Evolutionary conservation across 2,797 vertebrate species (phyloP), one percentile per base, ranked within the genome.

Genomic region (Enteromius treurensis): DNA sequence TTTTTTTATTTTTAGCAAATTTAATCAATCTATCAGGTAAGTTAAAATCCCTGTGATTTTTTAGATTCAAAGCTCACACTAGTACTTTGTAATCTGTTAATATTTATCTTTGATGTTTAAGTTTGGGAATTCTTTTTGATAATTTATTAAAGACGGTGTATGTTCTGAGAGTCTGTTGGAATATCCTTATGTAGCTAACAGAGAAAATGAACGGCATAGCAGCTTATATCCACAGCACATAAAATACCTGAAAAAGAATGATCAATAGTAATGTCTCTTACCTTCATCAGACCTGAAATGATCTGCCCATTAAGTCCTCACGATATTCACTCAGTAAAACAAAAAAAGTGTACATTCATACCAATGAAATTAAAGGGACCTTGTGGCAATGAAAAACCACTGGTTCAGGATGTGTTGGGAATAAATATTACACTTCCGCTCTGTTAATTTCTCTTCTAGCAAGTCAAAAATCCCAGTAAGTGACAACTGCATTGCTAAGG

Each of bases 101-200:
- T 84, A 88, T 85, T 86, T 85, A 80, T 69, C 79, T 88, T 90
- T 86, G 84, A 86, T 90, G 37, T 83, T 60, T 70, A 76, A 42
- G 69, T 77, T 75, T 80, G 69, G 85, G 71, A 80, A 86, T 86
- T 88, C 86, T 82, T 87, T 86, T 77, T 84, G 82, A 88, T 88
- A 3, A 79, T 81, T 86, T 84, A 80, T 87, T 84, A 83, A 88
- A 84, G 32, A 58, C 45, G 13, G 17, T 70, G 17, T 73, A 78
- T 84, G 62, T 80, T 40, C 60, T 60, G 53, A 76, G 34, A 80
- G 34, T 79, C 69, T 84, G 73, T 79, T 60, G 77, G 79, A 53
- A 82, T 80, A 81, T 80, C 58, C 84, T 85, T 19, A 37, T 82
- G 67, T 88, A 42, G n/a, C 70, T 40, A 83, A 68, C 55, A 69